Base-by-base conservation (phyloP, 2,888 invertebrate species). In the Chaitophorus viminalis region DNA sequence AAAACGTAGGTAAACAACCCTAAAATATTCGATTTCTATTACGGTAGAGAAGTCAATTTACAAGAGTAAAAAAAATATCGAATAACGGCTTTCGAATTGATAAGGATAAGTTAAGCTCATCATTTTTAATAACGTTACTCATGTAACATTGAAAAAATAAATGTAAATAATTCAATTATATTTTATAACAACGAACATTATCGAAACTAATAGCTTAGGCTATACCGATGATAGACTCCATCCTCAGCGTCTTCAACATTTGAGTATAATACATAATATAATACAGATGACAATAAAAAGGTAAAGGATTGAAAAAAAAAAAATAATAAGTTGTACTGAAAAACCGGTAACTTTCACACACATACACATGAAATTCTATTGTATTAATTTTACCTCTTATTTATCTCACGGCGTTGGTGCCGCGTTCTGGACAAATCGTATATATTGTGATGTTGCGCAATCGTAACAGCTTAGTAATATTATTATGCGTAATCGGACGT, bases 311-410 rank as follows among this genome's bases (percentile, higher is more conserved):
- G 11, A 1, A 2, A 1, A 14, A 46, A 11, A 46, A 46, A 46
- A 46, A 14, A 14, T 46, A 46, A 46, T 46, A 54, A 72, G 52
- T 33, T n/a, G 33, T 54, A 36, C 54, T 33, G 31, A 39, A 65
- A 84, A 84, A 74, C 83, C 68, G 84, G 75, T 84, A 76, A 84
- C 84, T 84, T 76, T 76, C 84, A 65, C 70, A 25, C 29, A 31
- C 46, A 17, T n/a, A 14, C 39, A 11, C 36, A 39, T 6, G 36
- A n/a, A 60, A 83, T 83, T 39, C 29, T 46, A 18, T 11, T 31
- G 25, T 39, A 29, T 3, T n/a, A 18, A 14, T 84, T 84, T 65
- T 65, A 46, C 17, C 36, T 39, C 65, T 11, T 36, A 81, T 81
- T 70, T 46, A 70, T 46, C 18, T 68, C 76, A 18, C 39, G 46